These are phyloP conservation scores for Loripinus fragilis DNA, from an alignment of 2,888 invertebrate species.

Conservation along the genomic window DNA sequence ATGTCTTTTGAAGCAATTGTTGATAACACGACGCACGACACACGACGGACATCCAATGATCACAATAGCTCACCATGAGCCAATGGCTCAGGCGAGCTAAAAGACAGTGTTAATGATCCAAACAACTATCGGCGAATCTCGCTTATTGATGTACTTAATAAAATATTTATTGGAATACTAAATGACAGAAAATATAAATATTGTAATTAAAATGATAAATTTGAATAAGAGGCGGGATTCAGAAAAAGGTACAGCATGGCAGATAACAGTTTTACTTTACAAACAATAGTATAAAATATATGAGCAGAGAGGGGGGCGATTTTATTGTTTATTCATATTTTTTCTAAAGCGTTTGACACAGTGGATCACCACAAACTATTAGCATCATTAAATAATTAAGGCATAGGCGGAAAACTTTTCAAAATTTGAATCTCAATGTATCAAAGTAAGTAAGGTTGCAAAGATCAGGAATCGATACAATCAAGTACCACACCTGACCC, in stretches of 20 bases:
- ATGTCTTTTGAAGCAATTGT: no score
- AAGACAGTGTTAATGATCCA: constrained; percentile 5
- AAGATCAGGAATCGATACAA: no score
- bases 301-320: not conserved
- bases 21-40: no score
- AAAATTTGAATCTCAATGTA: no score
- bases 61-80: no score
- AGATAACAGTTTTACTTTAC: constrained; percentile 22
- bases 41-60: no score
- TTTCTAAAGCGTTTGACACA: constrained; percentile 22
- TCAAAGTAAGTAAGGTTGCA: no score
- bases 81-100: no score
- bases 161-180: no score
- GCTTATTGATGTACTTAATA: no score
- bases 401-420: no score
- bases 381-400: not conserved
- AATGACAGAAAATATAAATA: constrained; percentile 13
- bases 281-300: constrained; percentile 9
- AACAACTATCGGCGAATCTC: constrained; percentile 25
- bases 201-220: constrained; percentile 4
- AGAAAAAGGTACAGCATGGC: constrained; percentile 9
- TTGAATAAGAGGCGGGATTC: constrained; percentile 26
- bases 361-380: constrained; percentile 13
- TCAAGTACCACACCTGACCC: no score
- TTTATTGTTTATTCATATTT: constrained; percentile 4